Evolutionary conservation across 2,797 vertebrate genomes (phyloP).

Genomic region (Pygocentrus nattereri): DNA sequence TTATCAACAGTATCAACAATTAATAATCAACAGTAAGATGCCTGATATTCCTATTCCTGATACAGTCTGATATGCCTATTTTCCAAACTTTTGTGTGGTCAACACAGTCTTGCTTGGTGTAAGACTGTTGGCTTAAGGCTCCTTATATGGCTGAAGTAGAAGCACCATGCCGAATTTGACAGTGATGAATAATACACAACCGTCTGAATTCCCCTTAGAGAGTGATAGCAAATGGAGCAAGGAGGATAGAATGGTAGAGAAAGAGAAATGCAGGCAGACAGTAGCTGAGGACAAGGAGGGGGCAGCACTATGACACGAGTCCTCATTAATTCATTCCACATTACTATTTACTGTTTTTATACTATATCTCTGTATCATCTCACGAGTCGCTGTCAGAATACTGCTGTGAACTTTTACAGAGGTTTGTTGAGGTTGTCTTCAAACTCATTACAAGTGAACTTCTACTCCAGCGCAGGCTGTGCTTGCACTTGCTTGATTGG

Average conservation of each 20-base stretch:
- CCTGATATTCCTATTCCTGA: too few species aligned
- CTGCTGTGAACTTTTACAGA: conserved; percentile 2
- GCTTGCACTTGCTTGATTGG: not conserved
- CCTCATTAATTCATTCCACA: conserved; percentile 44
- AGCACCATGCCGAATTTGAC: not conserved
- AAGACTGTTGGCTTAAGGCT: not conserved
- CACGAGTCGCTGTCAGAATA: conserved; percentile 18
- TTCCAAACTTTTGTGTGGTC: too few species aligned
- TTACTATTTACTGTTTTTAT: conserved; percentile 8
- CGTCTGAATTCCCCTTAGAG: not conserved
- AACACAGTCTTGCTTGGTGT: too few species aligned
- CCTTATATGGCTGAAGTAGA: not conserved
- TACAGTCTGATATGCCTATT: too few species aligned
- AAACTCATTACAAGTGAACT: conserved; percentile 34
- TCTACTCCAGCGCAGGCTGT: conserved; percentile 11
- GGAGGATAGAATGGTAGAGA: not conserved
- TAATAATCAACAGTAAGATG: too few species aligned
- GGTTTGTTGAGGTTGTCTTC: conserved; percentile 18
- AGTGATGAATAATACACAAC: not conserved
- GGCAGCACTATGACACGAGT: not conserved
- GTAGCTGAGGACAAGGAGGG: not conserved
- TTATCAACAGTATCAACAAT: too few species aligned
- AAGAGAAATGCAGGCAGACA: conserved; percentile 11
- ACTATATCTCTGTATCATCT: conserved; percentile 22
- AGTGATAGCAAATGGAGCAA: conserved; percentile 15